These are phyloP conservation scores for Cheilosia urbana DNA, from an alignment of 2,888 invertebrate species.

Conservation along the genomic window DNA sequence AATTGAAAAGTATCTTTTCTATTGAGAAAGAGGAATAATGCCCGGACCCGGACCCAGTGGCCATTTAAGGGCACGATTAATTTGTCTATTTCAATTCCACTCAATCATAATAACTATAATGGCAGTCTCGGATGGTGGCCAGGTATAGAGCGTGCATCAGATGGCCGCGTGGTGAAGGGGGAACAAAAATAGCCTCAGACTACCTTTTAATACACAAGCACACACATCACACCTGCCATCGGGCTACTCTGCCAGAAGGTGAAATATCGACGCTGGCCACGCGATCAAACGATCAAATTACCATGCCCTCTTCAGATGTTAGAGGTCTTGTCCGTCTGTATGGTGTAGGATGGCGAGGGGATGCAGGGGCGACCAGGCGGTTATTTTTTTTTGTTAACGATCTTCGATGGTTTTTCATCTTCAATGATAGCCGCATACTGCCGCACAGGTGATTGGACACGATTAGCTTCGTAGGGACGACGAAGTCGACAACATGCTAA, in stretches of 20 bases:
- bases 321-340: conserved; percentile 31
- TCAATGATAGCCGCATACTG: conserved; percentile 51
- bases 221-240: conserved; percentile 73
- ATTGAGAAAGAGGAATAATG: conserved; percentile 20
- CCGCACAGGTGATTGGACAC: conserved; percentile 51
- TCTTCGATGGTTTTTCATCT: conserved; percentile 41
- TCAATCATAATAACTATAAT: conserved; percentile 54
- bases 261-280: conserved; percentile 72
- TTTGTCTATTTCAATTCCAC: conserved; percentile 66
- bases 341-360: background rate
- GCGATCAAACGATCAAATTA: conserved; percentile 72
- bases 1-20: conserved; percentile 44
- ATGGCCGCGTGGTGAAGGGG: conserved; percentile 31
- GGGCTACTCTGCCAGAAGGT: conserved; percentile 68
- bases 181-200: conserved; percentile 29
- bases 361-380: conserved; percentile 2
- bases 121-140: conserved; percentile 7
- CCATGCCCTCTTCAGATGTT: conserved; percentile 40
- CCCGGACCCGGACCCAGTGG: conserved; percentile 48
- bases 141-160: conserved; percentile 63
- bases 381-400: conserved; percentile 23
- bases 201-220: conserved; percentile 23
- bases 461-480: conserved; percentile 36
- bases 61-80: conserved; percentile 57
- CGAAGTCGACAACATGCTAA: conserved; percentile 63